Percentiles rank a stretch among this genome's conserved stretches.
Conservation (phyloP, 2,113 vertebrate genomes). For the Mustelus asterias region DNA sequence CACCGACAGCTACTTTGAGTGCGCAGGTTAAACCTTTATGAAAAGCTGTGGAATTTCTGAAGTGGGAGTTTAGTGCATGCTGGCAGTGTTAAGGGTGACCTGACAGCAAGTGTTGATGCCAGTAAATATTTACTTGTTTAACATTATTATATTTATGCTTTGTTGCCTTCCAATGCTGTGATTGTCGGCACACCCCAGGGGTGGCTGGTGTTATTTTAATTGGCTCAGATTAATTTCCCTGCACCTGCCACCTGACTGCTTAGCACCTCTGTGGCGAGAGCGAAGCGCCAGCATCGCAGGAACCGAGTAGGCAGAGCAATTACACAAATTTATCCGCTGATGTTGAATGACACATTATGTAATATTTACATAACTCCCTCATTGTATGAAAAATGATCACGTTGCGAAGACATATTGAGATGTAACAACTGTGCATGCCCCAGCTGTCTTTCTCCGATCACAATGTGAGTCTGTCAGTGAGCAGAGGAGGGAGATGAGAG, state of each 20-base stretch:
- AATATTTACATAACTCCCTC: slow-evolving; percentile 18
- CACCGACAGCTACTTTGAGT: not conserved
- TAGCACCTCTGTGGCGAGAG: not conserved
- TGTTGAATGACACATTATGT: slow-evolving; percentile 26
- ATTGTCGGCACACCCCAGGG: slow-evolving; percentile 25
- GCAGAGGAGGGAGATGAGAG: not conserved
- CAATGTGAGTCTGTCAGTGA: not conserved
- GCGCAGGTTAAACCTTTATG: not conserved
- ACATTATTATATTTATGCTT: slow-evolving; percentile 32
- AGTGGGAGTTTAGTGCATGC: slow-evolving; percentile 9
- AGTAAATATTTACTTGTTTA: slow-evolving; percentile 35
- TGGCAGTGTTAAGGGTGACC: not conserved
- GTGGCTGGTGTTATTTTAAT: slow-evolving; percentile 25
- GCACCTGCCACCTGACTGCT: slow-evolving; percentile 24
- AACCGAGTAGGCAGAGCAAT: slow-evolving; percentile 12
- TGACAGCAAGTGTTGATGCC: slow-evolving; percentile 14
- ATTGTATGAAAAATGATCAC: slow-evolving; percentile 22
- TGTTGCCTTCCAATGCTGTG: not conserved
- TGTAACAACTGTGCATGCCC: not conserved
- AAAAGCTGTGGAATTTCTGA: not conserved
- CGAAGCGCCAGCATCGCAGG: not conserved
- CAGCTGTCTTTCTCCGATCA: not conserved
- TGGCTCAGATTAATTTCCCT: slow-evolving; percentile 27
- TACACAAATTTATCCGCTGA: slow-evolving; percentile 28
- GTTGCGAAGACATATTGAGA: slow-evolving; percentile 2